Evolutionary conservation across 2,888 invertebrate genomes (phyloP), one percentile per base, ranked within the genome.

Genomic region (Spisula solida): DNA sequence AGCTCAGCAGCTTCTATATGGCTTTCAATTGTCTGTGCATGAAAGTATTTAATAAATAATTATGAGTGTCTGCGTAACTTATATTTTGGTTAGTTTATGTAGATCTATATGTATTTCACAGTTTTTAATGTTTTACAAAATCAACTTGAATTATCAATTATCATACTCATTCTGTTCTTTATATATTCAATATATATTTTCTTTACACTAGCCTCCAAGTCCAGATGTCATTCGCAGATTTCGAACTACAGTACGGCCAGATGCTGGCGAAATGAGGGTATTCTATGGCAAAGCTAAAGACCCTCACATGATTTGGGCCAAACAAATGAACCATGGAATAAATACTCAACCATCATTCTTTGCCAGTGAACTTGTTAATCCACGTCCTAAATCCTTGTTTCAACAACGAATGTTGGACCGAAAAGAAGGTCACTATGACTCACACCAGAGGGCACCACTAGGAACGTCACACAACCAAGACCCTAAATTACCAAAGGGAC

Each of bases 231-330:
- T 96, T 31, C 91, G 95, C 34, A 93, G 95, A 81, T 96, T 96
- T 92, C 93, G 96, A 47, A 95, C 95, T 31, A 95, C 95, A 20
- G 92, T 95, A 34, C 92, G 94, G 10, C 96, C 96, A 18, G 96
- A 95, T 91, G 95, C 96, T 70, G 96, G 96, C 8, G 93, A 95
- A 86, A 94, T 93, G 89, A 93, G 95, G 34, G 94, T 96, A 4
- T 96, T 96, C 88, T 96, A 96, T 91, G 96, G 96, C 25, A 95
- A 94, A 89, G 96, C 96, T 0, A 91, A 93, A 84, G 96, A 96
- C 56, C 96, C 96, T 14, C 95, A 96, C n/a, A 91, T 93, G 66
- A 91, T 95, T 81, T 94, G 94, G 95, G 96, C 96, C n/a, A 94
- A 91, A n/a, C 94, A 95, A 31, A 96, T 96, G 96, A 94, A 94